phyloP scores from a whole-genome alignment of 1,140 invertebrate species.

The Drosophila bocki region DNA sequence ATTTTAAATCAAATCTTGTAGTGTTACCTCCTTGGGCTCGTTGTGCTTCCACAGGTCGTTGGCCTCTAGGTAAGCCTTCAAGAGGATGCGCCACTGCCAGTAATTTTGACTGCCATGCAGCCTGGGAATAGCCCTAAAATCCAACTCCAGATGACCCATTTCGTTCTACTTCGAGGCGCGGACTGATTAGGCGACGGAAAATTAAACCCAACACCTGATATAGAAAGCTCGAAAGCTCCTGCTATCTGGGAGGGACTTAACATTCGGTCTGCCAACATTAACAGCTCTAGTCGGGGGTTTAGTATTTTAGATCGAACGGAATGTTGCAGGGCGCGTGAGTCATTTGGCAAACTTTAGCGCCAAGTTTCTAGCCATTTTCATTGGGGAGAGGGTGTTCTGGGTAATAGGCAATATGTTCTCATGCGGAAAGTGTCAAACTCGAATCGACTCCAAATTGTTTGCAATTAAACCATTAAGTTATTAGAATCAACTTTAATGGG shows the following conservation, averaged over 20 bases:
- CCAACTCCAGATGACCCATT: slow-evolving; percentile 57
- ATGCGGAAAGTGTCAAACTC: slow-evolving; percentile 63
- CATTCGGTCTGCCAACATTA: slow-evolving; percentile 21
- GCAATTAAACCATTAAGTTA: slow-evolving; percentile 82
- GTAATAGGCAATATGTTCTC: slow-evolving; percentile 9
- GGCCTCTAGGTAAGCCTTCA: slow-evolving; percentile 54
- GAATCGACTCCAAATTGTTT: slow-evolving; percentile 30
- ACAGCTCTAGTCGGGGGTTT: slow-evolving; percentile 21
- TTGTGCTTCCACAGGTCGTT: slow-evolving; percentile 64
- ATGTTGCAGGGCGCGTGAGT: slow-evolving; percentile 17
- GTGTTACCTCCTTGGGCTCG: slow-evolving; percentile 54
- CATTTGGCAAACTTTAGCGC: slow-evolving; percentile 25
- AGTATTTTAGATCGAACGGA: slow-evolving; percentile 32
- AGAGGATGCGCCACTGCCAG: slow-evolving; percentile 65
- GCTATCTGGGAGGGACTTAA: slow-evolving; percentile 42
- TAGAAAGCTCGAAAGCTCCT: slow-evolving; percentile 32
- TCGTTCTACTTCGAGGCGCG: slow-evolving; percentile 11
- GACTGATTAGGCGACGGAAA: slow-evolving; percentile 7
- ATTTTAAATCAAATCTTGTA: too few species aligned
- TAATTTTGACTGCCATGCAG: slow-evolving; percentile 58
- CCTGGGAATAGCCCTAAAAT: slow-evolving; percentile 64
- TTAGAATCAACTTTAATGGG: slow-evolving; percentile 71
- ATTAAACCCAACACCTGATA: slow-evolving; percentile 14
- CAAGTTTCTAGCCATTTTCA: slow-evolving; percentile 16
- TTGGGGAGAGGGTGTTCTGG: neutral